Conservation (phyloP, 2,113 vertebrate species). For the Seriola aureovittata region DNA sequence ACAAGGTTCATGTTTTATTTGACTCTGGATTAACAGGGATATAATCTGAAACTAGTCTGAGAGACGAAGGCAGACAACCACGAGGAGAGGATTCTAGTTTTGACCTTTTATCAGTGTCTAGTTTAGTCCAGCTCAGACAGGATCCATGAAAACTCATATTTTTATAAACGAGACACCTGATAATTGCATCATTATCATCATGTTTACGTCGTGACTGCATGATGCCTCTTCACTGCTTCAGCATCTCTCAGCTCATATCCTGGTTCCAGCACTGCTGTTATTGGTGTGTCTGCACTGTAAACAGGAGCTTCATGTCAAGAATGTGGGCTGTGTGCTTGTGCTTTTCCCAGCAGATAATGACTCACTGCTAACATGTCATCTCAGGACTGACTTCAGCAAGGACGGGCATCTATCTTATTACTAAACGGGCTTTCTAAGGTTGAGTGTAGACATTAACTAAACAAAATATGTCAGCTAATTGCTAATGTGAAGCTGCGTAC, state of each 20-base stretch:
- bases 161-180: conserved; percentile 8
- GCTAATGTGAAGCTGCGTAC: neutral
- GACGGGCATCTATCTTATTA: conserved; percentile 31
- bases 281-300: conserved; percentile 69
- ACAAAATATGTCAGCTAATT: neutral
- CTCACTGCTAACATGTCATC: conserved; percentile 75
- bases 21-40: too few relatives aligned
- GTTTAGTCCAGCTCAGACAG: neutral
- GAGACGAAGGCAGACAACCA: too few relatives aligned
- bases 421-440: neutral
- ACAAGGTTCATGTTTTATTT: too few relatives aligned
- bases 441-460: neutral
- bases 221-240: conserved; percentile 41
- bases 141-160: neutral
- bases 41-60: too few relatives aligned
- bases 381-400: conserved; percentile 48
- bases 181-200: conserved; percentile 37
- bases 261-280: conserved; percentile 54
- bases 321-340: conserved; percentile 77
- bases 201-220: conserved; percentile 56
- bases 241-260: conserved; percentile 63
- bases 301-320: conserved; percentile 72
- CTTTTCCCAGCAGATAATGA: conserved; percentile 77
- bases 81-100: too few relatives aligned
- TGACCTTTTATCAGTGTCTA: neutral